Base-by-base conservation (phyloP, 92 coral and sea anemone genomes). In the Epizoanthus stellaris region DNA sequence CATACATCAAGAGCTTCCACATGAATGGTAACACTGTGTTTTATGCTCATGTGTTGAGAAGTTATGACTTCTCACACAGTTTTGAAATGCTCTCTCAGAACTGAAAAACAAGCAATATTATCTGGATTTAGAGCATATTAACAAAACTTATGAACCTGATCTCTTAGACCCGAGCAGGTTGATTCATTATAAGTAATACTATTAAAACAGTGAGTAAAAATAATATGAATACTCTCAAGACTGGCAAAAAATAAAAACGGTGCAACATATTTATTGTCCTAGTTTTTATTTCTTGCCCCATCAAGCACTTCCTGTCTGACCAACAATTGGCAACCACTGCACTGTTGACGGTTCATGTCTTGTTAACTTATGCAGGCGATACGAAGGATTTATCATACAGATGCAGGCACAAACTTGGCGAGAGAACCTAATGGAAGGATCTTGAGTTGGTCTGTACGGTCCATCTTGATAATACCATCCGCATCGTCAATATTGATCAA, bases 401-500 rank as follows among this genome's bases (percentile, higher is more conserved):
- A 56, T 3, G 92, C 88, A 6, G 94, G 85, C 3, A 95, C 93
- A 66, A 96, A 82, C 67, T 95, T 96, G 4, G 96, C 99, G 59
- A 96, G 85, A 42, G 70, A 89, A 63, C 92, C 90, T 56, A 96
- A 90, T 20, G 98, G 98, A 19, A 95, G 92, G 75, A 96, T 93
- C 91, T 92, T 94, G 38, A 96, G 92, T 52, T 96, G 94, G 11
- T 94, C 99, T 5, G 88, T 92, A 42, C 88, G 87, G 68, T 96
- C 99, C 99, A 96, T 96, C 81, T 96, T 96, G 11, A 96, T 96
- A 73, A 96, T 94, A 5, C 96, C 99, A 59, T 96, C 99, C 3
- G 89, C 91, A 40, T 92, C 98, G 81, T 96, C 99, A 60, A 96
- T 96, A 80, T 96, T 95, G 81, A 96, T 96, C 10, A 96, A 85